Evolutionary conservation across 2,888 invertebrate genomes (phyloP), one percentile per base, ranked within the genome.

Genomic region (Nomada flava): DNA sequence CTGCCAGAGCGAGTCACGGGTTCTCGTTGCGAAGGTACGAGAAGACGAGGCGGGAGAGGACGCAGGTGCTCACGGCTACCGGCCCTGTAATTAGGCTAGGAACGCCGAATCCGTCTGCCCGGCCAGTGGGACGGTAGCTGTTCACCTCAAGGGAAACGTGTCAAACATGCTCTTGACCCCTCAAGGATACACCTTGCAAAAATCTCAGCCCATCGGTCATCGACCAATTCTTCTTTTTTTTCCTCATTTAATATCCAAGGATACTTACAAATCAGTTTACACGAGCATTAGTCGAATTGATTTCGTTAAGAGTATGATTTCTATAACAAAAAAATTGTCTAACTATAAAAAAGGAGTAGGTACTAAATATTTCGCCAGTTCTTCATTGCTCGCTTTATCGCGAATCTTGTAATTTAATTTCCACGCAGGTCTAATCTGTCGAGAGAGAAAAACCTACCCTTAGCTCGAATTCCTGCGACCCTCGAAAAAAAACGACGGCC

Each of bases 31-130:
- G 71, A 73, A 81, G 83, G 85, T 77, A 85, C 84, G 87, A 88
- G 88, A 88, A 36, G 36, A 87, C 86, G 90, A 90, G 88, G 88
- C 81, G 67, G 77, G 88, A 86, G 87, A 90, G 83, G 85, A 79
- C 79, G 90, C 90, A 89, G 88, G 89, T 89, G 90, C 82, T 83
- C 85, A 72, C 68, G 85, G 83, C 83, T 79, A 67, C 79, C 52
- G 5, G 90, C 90, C 90, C 89, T 90, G 90, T 90, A 90, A 90
- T 90, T 90, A 90, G 87, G 90, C 90, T 90, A 90, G 87, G 89
- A 78, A 90, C 79, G 90, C 90, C 90, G 90, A 90, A 89, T 89
- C 78, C 84, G 79, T 88, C 82, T 83, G 85, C 72, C 60, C 74
- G 70, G 50, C 62, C 76, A 76, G 79, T 76, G 77, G 76, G 85